phyloP scores from a whole-genome alignment of 2,113 vertebrate genomes.

The Myotis yumanensis region DNA sequence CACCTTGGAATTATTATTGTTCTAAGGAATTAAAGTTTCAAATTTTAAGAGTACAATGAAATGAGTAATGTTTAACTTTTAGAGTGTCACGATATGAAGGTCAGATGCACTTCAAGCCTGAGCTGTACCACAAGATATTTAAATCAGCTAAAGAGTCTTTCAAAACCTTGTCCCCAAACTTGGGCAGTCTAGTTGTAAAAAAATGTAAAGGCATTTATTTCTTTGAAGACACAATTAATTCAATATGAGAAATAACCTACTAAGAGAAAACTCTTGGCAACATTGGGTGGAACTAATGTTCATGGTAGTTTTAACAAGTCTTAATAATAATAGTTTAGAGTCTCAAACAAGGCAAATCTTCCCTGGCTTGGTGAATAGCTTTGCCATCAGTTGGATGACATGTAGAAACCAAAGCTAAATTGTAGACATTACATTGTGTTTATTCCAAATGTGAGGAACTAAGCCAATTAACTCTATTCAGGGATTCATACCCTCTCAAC shows the following conservation, averaged over 20 bases:
- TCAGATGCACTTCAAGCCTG: neutral
- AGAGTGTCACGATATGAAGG: neutral
- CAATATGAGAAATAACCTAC: neutral
- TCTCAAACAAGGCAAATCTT: neutral
- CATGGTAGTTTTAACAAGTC: neutral
- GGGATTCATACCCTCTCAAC: neutral
- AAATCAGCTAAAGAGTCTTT: neutral
- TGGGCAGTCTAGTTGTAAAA: conserved; percentile 11
- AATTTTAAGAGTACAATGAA: neutral
- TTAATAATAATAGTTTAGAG: neutral
- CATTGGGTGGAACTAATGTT: neutral
- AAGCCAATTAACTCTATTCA: conserved; percentile 39
- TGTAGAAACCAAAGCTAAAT: conserved; percentile 44
- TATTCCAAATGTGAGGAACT: conserved; percentile 42
- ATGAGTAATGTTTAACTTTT: neutral
- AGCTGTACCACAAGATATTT: neutral
- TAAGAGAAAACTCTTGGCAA: neutral
- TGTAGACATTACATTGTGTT: conserved; percentile 26
- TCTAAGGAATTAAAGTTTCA: neutral
- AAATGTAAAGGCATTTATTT: neutral
- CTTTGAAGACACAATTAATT: neutral
- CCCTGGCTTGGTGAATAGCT: neutral
- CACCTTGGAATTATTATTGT: neutral
- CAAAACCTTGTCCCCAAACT: neutral
- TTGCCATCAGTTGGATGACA: neutral